Evolutionary conservation across 2,888 invertebrate genomes (phyloP).

Genomic region (Drosophila fulvimacula): DNA sequence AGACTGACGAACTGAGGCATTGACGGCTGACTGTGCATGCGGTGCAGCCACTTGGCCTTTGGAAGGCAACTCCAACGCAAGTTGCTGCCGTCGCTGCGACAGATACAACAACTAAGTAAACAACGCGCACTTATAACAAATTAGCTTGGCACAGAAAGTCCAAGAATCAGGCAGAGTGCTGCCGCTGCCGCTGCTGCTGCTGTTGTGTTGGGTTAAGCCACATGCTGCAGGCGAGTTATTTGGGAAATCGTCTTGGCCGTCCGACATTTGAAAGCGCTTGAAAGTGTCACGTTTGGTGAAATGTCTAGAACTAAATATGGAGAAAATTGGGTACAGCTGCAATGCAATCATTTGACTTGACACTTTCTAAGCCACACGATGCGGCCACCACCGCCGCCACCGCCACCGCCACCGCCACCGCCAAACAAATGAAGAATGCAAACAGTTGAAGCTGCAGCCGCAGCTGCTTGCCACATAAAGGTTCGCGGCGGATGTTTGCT

Average conservation of each 20-base stretch:
- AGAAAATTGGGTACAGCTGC: constrained; percentile 75
- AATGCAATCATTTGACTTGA: constrained; percentile 74
- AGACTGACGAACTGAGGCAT: constrained; percentile 53
- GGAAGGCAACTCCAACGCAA: constrained; percentile 53
- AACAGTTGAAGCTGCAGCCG: constrained; percentile 46
- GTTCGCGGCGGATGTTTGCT: constrained; percentile 71
- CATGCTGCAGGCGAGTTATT: constrained; percentile 24
- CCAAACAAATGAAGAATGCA: constrained; percentile 63
- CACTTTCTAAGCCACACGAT: constrained; percentile 72
- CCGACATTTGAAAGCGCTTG: constrained; percentile 72
- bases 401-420: constrained; percentile 11
- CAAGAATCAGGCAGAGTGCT: constrained; percentile 49
- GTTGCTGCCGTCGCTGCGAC: constrained; percentile 64
- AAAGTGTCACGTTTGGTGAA: constrained; percentile 77
- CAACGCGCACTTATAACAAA: constrained; percentile 64
- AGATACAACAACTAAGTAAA: constrained; percentile 61
- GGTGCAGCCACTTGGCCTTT: constrained; percentile 54
- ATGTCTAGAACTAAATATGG: constrained; percentile 79
- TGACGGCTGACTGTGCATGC: constrained; percentile 45
- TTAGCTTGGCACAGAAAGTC: constrained; percentile 68
- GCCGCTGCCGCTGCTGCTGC: constrained; percentile 8
- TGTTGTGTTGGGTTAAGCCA: constrained; percentile 24
- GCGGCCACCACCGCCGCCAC: neutral
- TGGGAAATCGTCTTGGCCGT: constrained; percentile 56
- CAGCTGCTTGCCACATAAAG: constrained; percentile 46